These are phyloP conservation scores for Dicyrtoma fusca DNA, from an alignment of 2,888 invertebrate genomes.

Conservation along the genomic window DNA sequence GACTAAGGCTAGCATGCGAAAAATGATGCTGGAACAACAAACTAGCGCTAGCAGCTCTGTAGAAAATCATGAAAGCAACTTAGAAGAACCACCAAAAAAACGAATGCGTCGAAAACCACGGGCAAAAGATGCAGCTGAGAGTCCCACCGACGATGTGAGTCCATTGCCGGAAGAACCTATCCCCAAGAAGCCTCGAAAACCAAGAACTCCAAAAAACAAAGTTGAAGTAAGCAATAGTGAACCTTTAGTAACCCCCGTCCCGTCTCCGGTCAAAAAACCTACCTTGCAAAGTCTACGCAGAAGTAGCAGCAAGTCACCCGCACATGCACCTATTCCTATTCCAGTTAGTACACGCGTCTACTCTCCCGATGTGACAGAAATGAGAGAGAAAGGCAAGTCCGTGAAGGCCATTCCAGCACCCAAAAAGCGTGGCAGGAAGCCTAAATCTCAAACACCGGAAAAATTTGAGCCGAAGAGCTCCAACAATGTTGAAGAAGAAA, in stretches of 20 bases:
- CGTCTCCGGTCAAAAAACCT: not conserved
- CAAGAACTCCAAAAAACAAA: not conserved
- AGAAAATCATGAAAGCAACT: conserved; percentile 11
- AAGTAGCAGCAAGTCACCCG: conserved; percentile 23
- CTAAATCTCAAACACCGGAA: not conserved
- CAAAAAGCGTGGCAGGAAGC: not conserved
- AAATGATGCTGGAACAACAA: conserved; percentile 52
- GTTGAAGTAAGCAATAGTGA: not conserved
- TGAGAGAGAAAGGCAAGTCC: not conserved
- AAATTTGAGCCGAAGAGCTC: not conserved
- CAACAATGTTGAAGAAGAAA: conserved; percentile 32
- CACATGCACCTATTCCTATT: not conserved
- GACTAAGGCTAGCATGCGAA: conserved; percentile 55
- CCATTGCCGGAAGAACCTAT: not conserved
- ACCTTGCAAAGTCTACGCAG: not conserved
- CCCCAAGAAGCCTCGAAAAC: conserved; percentile 3
- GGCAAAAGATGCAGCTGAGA: not conserved
- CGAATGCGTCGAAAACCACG: conserved; percentile 6
- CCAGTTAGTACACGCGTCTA: not conserved
- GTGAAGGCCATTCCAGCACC: not conserved
- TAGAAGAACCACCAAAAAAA: conserved; percentile 28
- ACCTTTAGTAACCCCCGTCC: not conserved
- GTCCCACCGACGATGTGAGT: not conserved
- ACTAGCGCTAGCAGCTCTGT: conserved; percentile 30
- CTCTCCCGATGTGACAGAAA: conserved; percentile 4